phyloP scores from a whole-genome alignment of 92 coral and sea anemone species.

The Scolanthus callimorphus region DNA sequence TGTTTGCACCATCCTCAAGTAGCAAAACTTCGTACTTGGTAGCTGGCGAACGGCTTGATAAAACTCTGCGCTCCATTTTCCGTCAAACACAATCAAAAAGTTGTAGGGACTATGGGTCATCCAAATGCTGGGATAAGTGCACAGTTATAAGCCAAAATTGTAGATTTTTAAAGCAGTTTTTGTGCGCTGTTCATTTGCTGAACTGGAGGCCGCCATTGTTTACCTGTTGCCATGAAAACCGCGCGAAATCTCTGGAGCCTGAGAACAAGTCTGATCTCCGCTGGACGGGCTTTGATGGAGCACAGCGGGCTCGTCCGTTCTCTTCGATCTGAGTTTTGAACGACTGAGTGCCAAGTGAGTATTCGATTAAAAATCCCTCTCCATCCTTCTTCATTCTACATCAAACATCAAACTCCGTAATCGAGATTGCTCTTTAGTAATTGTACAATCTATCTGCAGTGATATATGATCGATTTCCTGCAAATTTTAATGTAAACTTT shows the following conservation, averaged over 20 bases:
- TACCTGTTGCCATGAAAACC: conserved; percentile 20
- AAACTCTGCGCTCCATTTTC: conserved; percentile 57
- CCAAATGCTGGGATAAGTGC: no score
- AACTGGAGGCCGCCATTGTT: conserved; percentile 17
- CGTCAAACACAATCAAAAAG: background rate
- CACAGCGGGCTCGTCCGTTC: conserved; percentile 35
- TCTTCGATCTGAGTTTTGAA: conserved; percentile 35
- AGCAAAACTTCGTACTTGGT: conserved; percentile 90
- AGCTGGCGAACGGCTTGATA: conserved; percentile 86
- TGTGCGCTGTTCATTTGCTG: background rate
- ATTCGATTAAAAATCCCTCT: conserved; percentile 25
- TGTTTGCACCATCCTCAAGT: conserved; percentile 63
- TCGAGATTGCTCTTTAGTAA: background rate
- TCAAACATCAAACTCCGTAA: background rate
- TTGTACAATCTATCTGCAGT: background rate
- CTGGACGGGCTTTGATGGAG: no score
- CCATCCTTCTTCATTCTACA: conserved; percentile 26
- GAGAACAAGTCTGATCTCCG: background rate
- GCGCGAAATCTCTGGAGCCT: background rate
- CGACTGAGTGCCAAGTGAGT: conserved; percentile 35
- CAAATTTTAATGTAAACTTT: no score
- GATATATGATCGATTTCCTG: background rate
- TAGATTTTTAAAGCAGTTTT: no score
- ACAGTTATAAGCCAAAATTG: no score
- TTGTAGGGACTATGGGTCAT: background rate